Evolutionary conservation across 2,113 vertebrate genomes (phyloP), one percentile per base, ranked within the genome.

Genomic region (Thinocorus orbignyianus): DNA sequence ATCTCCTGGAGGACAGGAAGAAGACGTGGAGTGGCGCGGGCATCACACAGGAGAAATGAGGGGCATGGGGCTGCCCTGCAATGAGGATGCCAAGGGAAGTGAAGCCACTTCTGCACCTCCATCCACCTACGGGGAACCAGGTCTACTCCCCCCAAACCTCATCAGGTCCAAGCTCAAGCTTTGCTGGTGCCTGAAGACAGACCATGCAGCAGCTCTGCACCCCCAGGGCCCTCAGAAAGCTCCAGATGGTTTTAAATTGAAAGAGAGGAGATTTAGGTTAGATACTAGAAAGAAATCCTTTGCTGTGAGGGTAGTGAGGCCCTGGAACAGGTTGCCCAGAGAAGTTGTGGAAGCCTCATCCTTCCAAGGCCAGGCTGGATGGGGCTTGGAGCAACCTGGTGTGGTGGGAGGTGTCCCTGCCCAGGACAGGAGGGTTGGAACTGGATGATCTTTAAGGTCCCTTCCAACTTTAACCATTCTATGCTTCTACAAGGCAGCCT

Each of bases 1-100:
- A 90, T 82, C 77, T 54, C 84, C 46, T 72, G 6, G 78, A 79
- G 31, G 76, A 93, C 72, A 93, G 95, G 57, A 80, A 94, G 80
- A 92, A 92, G 60, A 51, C 5, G 37, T 10, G 35, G 65, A 72
- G 57, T 13, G 2, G 44, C 3, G 16, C 2, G 13, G 9, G 69
- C 70, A 26, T 62, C 71, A 16, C 2, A 4, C 33, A 14, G 57
- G 48, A 41, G 60, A 42, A 42, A 23, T 1, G 6, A 30, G 24
- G n/a, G 24, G 41, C 2, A 0, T 3, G 2, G 44, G 33, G 70
- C 46, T 1, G 0, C 15, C 41, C 44, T 14, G 62, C 17, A 8
- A 25, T 6, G 55, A 42, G 35, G 37, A 9, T 13, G 23, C 25
- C 12, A 30, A 35, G 49, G 49, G 35, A n/a, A 62, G 39, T 1